Evolutionary conservation across 2,113 vertebrate genomes (phyloP), one percentile per base, ranked within the genome.

Genomic region (Semnornis frantzii): DNA sequence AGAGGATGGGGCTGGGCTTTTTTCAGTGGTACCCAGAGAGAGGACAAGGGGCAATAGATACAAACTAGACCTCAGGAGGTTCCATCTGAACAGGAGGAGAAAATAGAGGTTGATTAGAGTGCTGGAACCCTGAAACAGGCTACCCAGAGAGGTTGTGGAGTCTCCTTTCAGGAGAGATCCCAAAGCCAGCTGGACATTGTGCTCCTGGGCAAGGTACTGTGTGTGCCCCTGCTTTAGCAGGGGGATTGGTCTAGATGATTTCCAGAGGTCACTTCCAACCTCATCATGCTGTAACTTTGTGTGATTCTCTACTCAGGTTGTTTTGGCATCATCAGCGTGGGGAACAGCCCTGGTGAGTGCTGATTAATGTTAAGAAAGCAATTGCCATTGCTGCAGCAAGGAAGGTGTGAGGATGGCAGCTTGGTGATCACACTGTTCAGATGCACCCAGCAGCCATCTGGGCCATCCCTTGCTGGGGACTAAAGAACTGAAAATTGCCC

Each of bases 281-380:
- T 28, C 28, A 30, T 18, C 30, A n/a, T 17, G 34, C 60, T 63
- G 34, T 33, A 34, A 37, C 39, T 63, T 34, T 37, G 23, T 16
- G 33, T 63, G 60, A 16, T 63, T 63, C 33, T 37, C 54, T 92
- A 27, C 50, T 14, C 12, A 4, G 24, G 30, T 60, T 44, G 7
- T 27, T 88, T 50, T 46, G 80, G 39, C 17, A 0, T 23, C 2
- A 0, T 21, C 7, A 2, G 58, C 39, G 42, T 24, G 33, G n/a
- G 57, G 46, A 60, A 31, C 5, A 5, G 74, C 39, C 12, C 2
- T 2, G 48, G 5, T 2, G 3, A 68, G 76, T 4, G 1, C 17
- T 58, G 68, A 3, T 3, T 11, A 63, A 6, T 6, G 5, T 10
- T 12, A 9, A 19, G 31, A 58, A 65, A 25, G 72, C 52, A 52